These are phyloP conservation scores for Pentalonia nigronervosa DNA, from an alignment of 1,140 invertebrate genomes.

Conservation along the genomic window DNA sequence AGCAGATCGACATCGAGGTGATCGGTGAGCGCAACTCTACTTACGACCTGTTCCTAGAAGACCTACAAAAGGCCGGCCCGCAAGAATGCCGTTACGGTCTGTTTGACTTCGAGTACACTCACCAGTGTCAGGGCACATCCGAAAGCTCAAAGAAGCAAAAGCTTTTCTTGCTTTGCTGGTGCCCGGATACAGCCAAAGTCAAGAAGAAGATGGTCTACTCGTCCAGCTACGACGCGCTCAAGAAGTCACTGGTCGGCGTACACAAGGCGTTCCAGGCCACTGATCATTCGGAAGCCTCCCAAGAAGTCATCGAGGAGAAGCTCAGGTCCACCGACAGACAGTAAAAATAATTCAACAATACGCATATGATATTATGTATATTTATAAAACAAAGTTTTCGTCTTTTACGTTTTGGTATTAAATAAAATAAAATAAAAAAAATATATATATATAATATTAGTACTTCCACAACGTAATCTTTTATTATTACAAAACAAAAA, in stretches of 20 bases:
- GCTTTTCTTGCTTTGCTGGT: conserved; percentile 95
- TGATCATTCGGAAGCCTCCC: conserved; percentile 88
- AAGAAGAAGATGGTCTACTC: conserved; percentile 99
- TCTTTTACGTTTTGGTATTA: conserved; percentile 58
- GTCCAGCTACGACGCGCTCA: conserved; percentile 89
- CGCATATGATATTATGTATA: conserved; percentile 34
- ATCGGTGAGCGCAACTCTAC: conserved; percentile 82
- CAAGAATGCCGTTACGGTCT: conserved; percentile 94
- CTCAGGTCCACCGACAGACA: conserved; percentile 90
- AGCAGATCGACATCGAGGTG: conserved; percentile 90
- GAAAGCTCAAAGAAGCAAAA: conserved; percentile 95
- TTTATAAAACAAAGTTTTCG: conserved; percentile 52
- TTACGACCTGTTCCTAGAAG: conserved; percentile 89
- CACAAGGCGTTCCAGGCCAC: conserved; percentile 96
- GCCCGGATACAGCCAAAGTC: conserved; percentile 94
- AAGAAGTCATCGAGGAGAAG: conserved; percentile 91
- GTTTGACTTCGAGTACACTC: conserved; percentile 94
- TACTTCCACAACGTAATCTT: conserved; percentile 55
- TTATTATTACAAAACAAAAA: conserved; percentile 43
- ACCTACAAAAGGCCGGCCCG: conserved; percentile 86
- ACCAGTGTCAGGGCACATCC: conserved; percentile 92
- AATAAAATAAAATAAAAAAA: conserved; percentile 21
- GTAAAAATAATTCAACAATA: conserved; percentile 66
- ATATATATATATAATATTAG: conserved; percentile 7
- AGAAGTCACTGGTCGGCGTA: conserved; percentile 93